A percentile compares a stretch with the other conserved stretches of the same genome.
Conservation (phyloP, 2,113 vertebrate genomes). For the Myotis lucifugus region DNA sequence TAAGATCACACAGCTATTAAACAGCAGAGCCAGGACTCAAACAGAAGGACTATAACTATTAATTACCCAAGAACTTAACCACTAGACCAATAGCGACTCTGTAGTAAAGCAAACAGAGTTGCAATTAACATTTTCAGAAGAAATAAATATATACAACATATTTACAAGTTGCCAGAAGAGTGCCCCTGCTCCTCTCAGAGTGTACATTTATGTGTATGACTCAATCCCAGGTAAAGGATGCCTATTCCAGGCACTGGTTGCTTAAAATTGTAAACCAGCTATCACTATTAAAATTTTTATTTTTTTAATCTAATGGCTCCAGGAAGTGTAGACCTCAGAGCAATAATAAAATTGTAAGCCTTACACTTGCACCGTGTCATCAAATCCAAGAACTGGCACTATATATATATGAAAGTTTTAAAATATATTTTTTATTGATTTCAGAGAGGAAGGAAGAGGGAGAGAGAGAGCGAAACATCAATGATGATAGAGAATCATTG, state of each 20-base stretch:
- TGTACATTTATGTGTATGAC: neutral
- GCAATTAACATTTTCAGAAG: neutral
- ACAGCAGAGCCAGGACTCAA: neutral
- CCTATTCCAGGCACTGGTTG: neutral
- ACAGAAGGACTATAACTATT: neutral
- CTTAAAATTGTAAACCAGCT: neutral
- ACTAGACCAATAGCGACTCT: neutral
- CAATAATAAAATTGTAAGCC: neutral
- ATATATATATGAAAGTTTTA: too few relatives aligned
- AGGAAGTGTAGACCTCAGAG: neutral
- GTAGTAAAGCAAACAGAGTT: neutral
- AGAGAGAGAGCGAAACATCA: neutral
- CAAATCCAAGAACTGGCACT: neutral
- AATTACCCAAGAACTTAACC: neutral
- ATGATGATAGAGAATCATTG: neutral
- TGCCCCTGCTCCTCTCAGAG: neutral
- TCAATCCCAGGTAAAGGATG: neutral
- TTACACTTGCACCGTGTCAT: neutral
- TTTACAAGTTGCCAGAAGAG: neutral
- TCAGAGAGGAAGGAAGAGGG: neutral
- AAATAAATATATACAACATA: neutral
- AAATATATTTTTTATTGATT: too few relatives aligned
- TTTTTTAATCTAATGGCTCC: neutral
- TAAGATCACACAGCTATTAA: constrained; percentile 33
- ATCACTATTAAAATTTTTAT: neutral